Evolutionary conservation across 2,113 vertebrate species (phyloP).

Genomic region (Mobula birostris): DNA sequence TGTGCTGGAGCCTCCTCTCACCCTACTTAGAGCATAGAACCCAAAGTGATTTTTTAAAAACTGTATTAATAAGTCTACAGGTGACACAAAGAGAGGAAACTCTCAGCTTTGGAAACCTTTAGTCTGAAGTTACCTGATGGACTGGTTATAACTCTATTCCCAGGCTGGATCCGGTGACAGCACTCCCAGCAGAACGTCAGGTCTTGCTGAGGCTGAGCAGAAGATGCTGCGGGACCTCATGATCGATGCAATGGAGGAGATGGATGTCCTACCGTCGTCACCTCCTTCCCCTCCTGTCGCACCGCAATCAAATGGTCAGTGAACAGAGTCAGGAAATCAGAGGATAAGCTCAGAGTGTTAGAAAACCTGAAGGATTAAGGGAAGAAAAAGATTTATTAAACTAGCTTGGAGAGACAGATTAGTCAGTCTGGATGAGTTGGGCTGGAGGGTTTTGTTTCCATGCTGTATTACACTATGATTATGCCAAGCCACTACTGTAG

Average conservation of each 20-base stretch:
- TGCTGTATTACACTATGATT: too few species aligned
- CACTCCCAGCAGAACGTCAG: constrained; percentile 57
- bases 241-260: constrained; percentile 97
- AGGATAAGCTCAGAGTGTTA: neutral
- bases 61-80: neutral
- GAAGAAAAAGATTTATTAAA: too few species aligned
- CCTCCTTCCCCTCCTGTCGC: constrained; percentile 39
- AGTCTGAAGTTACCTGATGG: neutral
- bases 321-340: too few species aligned
- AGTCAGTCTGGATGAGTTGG: too few species aligned
- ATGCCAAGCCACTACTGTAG: too few species aligned
- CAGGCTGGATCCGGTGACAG: constrained; percentile 63
- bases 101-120: neutral
- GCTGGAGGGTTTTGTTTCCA: too few species aligned
- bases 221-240: constrained; percentile 89
- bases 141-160: neutral
- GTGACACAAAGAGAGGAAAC: neutral
- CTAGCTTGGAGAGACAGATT: too few species aligned
- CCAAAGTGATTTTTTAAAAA: too few species aligned
- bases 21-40: too few species aligned
- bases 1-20: too few species aligned
- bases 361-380: neutral
- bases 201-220: constrained; percentile 84
- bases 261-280: constrained; percentile 60
- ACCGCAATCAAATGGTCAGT: constrained; percentile 66